A percentile compares a stretch with the other conserved stretches of the same genome.
These are phyloP conservation scores for Turnix velox DNA, from an alignment of 2,113 vertebrate genomes.

Conservation along the genomic window DNA sequence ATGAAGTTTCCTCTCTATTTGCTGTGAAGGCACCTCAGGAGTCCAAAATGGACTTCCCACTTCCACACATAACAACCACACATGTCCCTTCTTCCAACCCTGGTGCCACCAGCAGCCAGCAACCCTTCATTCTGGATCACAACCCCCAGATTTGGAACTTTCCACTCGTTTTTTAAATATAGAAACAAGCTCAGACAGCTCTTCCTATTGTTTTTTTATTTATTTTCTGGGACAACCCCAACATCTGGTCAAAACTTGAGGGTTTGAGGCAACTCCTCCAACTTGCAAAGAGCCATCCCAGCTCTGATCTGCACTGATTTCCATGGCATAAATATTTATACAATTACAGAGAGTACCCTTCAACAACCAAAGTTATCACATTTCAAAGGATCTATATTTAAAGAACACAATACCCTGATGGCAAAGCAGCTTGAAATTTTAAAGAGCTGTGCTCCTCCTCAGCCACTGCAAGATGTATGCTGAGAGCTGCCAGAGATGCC, in stretches of 20 bases:
- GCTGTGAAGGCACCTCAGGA: background rate
- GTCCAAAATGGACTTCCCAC: too few species aligned
- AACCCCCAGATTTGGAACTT: background rate
- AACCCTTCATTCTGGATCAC: background rate
- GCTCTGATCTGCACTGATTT: background rate
- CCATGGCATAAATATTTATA: constrained; percentile 5
- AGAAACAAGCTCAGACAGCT: background rate
- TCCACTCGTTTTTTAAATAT: background rate
- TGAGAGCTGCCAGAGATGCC: fast-evolving
- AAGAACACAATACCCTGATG: background rate
- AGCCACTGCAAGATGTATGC: fast-evolving
- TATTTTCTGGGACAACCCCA: background rate
- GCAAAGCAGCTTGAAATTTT: background rate
- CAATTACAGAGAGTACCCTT: background rate
- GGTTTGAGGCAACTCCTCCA: background rate
- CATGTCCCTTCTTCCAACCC: fast-evolving
- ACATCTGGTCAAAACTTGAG: background rate
- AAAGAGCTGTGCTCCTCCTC: background rate
- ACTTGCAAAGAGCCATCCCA: background rate
- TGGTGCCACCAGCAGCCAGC: background rate
- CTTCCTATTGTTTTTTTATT: background rate
- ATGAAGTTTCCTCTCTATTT: background rate
- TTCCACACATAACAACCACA: fast-evolving
- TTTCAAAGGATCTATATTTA: constrained; percentile 13
- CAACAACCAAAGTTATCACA: background rate